Percentiles rank a stretch among this genome's conserved stretches.
Evolutionary conservation across 2,888 invertebrate genomes (phyloP).

Genomic region (Dascillus cervinus): DNA sequence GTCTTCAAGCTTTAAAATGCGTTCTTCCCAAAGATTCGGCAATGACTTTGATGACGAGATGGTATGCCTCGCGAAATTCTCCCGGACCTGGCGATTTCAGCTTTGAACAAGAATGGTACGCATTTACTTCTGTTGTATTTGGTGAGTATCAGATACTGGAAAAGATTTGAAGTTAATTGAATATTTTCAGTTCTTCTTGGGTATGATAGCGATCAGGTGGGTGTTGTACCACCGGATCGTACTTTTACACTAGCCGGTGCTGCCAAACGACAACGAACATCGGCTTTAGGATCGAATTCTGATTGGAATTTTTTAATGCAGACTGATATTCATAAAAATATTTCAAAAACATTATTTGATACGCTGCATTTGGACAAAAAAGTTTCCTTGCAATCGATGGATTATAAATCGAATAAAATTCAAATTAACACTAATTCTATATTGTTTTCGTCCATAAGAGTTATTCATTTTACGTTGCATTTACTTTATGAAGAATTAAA

Average conservation of each 20-base stretch:
- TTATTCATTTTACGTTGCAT: conserved; percentile 75
- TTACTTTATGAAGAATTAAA: conserved; percentile 88
- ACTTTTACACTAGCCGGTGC: conserved; percentile 44
- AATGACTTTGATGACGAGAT: conserved; percentile 66
- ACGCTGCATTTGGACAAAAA: conserved; percentile 33
- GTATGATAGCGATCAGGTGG: conserved; percentile 48
- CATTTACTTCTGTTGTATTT: conserved; percentile 58
- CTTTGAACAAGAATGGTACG: conserved; percentile 69
- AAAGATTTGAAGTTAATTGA: no score
- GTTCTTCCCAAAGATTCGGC: conserved; percentile 69
- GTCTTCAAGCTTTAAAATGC: conserved; percentile 63
- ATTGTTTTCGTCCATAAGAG: conserved; percentile 65
- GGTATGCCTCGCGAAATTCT: conserved; percentile 84
- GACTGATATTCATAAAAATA: conserved; percentile 29
- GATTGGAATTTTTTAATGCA: conserved; percentile 65
- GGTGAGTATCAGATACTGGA: conserved; percentile 30
- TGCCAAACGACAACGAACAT: conserved; percentile 70
- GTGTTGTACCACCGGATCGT: conserved; percentile 26
- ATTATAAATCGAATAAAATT: conserved; percentile 32
- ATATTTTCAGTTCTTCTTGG: conserved; percentile 47
- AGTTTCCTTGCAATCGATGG: conserved; percentile 12
- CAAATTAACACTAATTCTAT: conserved; percentile 57
- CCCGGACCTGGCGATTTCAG: conserved; percentile 76
- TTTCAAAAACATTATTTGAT: conserved; percentile 41
- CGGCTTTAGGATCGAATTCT: conserved; percentile 68